Evolutionary conservation across 2,113 vertebrate genomes (phyloP), one percentile per base, ranked within the genome.

Genomic region (Prunella himalayana): DNA sequence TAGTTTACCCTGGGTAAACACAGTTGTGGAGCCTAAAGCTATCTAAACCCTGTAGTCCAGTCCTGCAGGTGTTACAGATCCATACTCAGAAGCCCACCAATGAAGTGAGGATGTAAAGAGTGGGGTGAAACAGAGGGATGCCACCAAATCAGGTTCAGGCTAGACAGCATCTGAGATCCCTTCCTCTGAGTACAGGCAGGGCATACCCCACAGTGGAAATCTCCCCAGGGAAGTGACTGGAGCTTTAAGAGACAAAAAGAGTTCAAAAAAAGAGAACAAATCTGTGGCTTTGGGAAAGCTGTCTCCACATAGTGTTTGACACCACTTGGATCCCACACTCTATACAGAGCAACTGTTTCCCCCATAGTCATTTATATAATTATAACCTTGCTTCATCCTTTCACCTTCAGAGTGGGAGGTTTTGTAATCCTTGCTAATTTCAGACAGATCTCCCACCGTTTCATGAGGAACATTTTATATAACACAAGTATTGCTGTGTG

Each of bases 331-430:
- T 95, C 95, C 84, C 83, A 95, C 86, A 90, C 77, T 79, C 64
- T 42, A 7, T 31, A 92, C 54, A 89, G 76, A 92, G 68, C 68
- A 94, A 95, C 91, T 84, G 92, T 94, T 97, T 96, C 70, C 66
- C 90, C 86, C 90, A 92, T 92, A 95, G 91, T 95, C 65, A 89
- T 96, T 95, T 96, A 96, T 97, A 61, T 97, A 96, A 97, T 97
- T 93, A 94, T 88, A 97, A 94, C 94, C 86, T 96, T 94, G 65
- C 60, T 85, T 96, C 82, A 90, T 97, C 93, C 92, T 97, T 96
- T 94, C 91, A 95, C 96, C 92, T 91, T 94, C 94, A 83, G 93
- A 96, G 95, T 97, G 77, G 94, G 94, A 95, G 93, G 95, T 95
- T 97, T 97, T 95, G 80, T 95, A 97, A 81, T 92, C 88, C 94